Evolutionary conservation across 2,797 vertebrate species (phyloP), one percentile per base, ranked within the genome.

Genomic region (Megalops cyprinoides): DNA sequence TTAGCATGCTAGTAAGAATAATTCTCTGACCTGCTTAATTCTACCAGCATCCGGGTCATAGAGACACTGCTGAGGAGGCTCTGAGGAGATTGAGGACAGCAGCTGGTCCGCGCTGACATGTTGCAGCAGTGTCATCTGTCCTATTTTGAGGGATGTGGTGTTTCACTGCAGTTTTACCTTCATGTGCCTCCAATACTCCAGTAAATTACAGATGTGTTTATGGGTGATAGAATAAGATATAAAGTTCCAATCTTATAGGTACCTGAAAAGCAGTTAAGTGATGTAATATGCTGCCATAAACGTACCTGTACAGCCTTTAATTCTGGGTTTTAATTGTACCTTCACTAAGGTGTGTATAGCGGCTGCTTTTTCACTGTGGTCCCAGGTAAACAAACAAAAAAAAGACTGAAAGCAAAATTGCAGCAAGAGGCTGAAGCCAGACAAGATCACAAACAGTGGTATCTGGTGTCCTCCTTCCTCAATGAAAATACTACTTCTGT

Each of bases 71-170:
- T 71, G 39, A 81, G 82, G 48, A 74, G 51, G 48, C 23, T 82
- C 58, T 53, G 53, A 75, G 75, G 74, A 73, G 74, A 74, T 6
- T 58, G 56, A 37, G 34, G 15, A 65, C 76, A 71, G 74, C 82
- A 84, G 84, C 78, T 87, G 84, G 84, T 79, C 69, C 58, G 79
- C 34, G 42, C 74, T 86, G 82, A 87, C 76, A 65, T 80, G 84
- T 85, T 85, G 83, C 81, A 81, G 62, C 82, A 81, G 78, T 83
- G 83, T 80, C 75, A 74, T 79, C 51, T 81, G 80, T 79, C 55
- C 75, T 77, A 76, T 34, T 65, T 65, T 65, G 31, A 18, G 31
- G 1, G 18, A 56, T 81, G 49, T 15, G 55, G 55, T 55, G 18
- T 46, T 37, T 77, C n/a, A n/a, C n/a, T n/a, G n/a, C n/a, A n/a